Evolutionary conservation across 2,888 invertebrate species (phyloP).

Genomic region (Oscheius sp.): DNA sequence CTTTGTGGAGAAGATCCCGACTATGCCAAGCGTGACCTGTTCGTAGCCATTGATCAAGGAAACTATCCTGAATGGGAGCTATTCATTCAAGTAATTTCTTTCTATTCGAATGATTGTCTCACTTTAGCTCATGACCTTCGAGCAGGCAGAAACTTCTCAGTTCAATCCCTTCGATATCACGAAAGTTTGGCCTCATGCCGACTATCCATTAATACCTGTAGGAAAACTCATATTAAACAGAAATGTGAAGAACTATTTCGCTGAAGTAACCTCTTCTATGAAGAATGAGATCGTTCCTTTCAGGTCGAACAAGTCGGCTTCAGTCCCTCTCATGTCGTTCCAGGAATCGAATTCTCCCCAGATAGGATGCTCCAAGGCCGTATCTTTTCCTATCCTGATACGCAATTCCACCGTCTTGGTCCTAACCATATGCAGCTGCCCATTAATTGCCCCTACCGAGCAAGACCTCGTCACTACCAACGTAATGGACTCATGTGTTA

Average conservation of each 20-base stretch:
- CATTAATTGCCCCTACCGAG: conserved; percentile 81
- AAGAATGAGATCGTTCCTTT: not conserved
- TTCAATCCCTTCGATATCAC: conserved; percentile 75
- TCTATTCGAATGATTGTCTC: not conserved
- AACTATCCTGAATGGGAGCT: conserved; percentile 73
- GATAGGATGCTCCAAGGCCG: conserved; percentile 72
- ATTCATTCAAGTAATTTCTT: conserved; percentile 70
- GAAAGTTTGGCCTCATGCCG: conserved; percentile 70
- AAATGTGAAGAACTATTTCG: conserved; percentile 70
- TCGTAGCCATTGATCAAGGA: conserved; percentile 71
- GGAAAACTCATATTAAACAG: conserved; percentile 67
- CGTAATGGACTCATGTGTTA: conserved; percentile 83
- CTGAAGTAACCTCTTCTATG: conserved; percentile 50
- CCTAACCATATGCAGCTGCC: conserved; percentile 88
- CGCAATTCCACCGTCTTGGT: conserved; percentile 89
- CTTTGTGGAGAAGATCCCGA: conserved; percentile 70
- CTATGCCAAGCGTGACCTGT: conserved; percentile 71
- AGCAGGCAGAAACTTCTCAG: conserved; percentile 71
- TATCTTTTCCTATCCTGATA: conserved; percentile 80
- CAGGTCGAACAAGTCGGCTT: conserved; percentile 70
- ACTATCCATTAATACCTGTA: conserved; percentile 69
- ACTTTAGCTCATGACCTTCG: conserved; percentile 69
- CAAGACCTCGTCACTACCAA: conserved; percentile 80
- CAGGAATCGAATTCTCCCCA: conserved; percentile 70
- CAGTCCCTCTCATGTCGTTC: conserved; percentile 68